phyloP scores from a whole-genome alignment of 2,797 vertebrate species.

The Eurystomus glaucurus region DNA sequence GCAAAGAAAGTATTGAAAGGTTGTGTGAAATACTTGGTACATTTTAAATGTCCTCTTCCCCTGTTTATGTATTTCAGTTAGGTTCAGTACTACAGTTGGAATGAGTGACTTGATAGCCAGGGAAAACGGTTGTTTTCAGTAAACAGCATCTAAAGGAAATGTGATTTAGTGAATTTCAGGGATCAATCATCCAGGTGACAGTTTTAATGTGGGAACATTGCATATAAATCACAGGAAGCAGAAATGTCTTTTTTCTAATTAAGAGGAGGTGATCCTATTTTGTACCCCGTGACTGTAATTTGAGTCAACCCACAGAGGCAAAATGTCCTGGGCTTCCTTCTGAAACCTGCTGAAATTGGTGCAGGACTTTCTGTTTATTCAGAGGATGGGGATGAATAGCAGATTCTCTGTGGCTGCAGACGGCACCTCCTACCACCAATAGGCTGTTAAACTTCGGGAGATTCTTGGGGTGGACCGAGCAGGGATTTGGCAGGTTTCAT shows the following conservation, averaged over 20 bases:
- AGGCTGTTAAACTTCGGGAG: background rate
- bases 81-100: background rate
- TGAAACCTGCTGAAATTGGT: background rate
- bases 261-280: background rate
- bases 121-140: constrained; percentile 45
- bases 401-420: background rate
- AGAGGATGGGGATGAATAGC: background rate
- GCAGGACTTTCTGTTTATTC: background rate
- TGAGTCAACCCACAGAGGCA: background rate
- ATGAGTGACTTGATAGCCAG: background rate
- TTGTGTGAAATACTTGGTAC: background rate
- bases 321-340: background rate
- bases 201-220: constrained; percentile 31
- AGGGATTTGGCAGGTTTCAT: background rate
- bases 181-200: constrained; percentile 24
- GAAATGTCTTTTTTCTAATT: constrained; percentile 32
- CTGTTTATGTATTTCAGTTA: background rate
- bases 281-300: background rate
- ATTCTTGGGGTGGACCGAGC: background rate
- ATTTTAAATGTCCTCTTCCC: background rate
- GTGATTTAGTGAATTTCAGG: constrained; percentile 5
- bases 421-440: background rate
- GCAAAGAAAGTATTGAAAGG: background rate
- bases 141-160: constrained; percentile 44
- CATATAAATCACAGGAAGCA: background rate